Conservation (phyloP, 2,888 invertebrate species). For the Oligia fasciuncula region DNA sequence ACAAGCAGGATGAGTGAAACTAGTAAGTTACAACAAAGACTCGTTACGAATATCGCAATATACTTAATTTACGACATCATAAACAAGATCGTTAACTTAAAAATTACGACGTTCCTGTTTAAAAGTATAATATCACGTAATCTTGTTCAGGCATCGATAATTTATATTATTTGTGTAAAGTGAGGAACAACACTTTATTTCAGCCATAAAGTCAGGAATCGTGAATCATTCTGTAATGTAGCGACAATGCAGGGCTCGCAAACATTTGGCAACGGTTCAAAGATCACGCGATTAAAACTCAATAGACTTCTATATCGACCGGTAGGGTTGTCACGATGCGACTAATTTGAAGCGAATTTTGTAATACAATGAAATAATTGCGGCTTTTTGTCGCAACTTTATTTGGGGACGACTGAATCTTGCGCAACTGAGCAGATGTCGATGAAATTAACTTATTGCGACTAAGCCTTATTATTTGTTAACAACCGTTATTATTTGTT, state of each 20-base stretch:
- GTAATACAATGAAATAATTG: constrained; percentile 84
- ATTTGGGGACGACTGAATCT: constrained; percentile 80
- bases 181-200: constrained; percentile 58
- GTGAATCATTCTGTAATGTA: constrained; percentile 72
- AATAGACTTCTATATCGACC: constrained; percentile 82
- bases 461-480: constrained; percentile 83
- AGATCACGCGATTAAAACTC: constrained; percentile 86
- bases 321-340: constrained; percentile 84
- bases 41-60: constrained; percentile 64
- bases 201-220: constrained; percentile 59
- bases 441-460: constrained; percentile 82
- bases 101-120: constrained; percentile 70
- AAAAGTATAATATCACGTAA: constrained; percentile 69
- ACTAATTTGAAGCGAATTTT: constrained; percentile 81
- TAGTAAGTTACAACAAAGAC: constrained; percentile 43
- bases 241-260: constrained; percentile 63
- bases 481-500: constrained; percentile 84
- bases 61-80: constrained; percentile 73
- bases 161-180: constrained; percentile 59
- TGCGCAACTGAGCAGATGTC: constrained; percentile 79
- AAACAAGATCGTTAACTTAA: constrained; percentile 74
- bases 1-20: constrained; percentile 47
- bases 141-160: constrained; percentile 52
- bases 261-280: constrained; percentile 85
- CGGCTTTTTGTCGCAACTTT: constrained; percentile 73